Base-by-base conservation (phyloP, 2,113 vertebrate species). In the Hippolais icterina region DNA sequence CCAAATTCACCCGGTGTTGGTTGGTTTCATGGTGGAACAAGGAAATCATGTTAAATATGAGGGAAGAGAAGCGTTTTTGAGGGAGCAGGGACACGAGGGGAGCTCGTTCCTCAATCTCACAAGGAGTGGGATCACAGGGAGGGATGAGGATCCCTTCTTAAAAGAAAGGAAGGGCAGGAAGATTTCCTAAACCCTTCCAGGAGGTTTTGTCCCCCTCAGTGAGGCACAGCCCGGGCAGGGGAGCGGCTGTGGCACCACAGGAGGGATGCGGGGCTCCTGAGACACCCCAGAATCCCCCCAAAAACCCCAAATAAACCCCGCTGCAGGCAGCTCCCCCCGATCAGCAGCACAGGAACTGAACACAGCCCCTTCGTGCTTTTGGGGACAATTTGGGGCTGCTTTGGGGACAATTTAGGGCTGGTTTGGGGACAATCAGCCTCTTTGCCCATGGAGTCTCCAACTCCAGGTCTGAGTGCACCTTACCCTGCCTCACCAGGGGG, bases 1-100 rank as follows among this genome's bases (percentile, higher is more conserved):
- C 15, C 37, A 4, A 1, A n/a, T 14, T 3, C 6, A 12, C 33
- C n/a, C 0, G 2, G 2, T 9, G 28, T 16, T 66, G 57, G 41
- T 6, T 2, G 63, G 5, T 44, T 77, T 35, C 0, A 1, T 0
- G 23, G 37, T 19, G 19, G 86, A 23, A 76, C 9, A 28, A 52
- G 28, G 64, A 24, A 59, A 29, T 23, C 0, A 0, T 5, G 4
- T 5, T 0, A 41, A 54, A 60, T 1, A 1, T 0, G 14, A 41
- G 42, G 56, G 25, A 24, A 29, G n/a, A 10, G n/a, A n/a, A 17
- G 47, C 0, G 0, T 28, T 68, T 60, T 79, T 3, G 78, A n/a
- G 75, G 50, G n/a, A 2, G 46, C 29, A 5, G 57, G 44, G 54
- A 5, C 12, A 2, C 0, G 24, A 25, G 24, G 25, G 3, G 69